Base-by-base conservation (phyloP, 2,797 vertebrate species). In the Poecilia gillii region DNA sequence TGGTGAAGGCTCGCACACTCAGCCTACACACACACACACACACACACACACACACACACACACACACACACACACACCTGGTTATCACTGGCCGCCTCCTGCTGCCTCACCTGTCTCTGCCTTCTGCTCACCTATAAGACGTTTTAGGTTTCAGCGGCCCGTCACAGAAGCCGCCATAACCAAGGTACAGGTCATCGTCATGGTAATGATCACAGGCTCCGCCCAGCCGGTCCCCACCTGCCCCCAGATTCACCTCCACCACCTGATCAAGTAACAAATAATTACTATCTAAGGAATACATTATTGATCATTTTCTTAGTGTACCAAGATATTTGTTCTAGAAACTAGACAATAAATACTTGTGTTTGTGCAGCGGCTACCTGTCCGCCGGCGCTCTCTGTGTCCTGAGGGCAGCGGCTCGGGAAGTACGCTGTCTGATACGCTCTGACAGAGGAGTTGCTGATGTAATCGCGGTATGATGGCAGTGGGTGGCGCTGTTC, bases 361-460 rank as follows among this genome's bases (percentile, higher is more conserved):
- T 23, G 49, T 51, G 49, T 8, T 8, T 51, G 8, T 66, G 9
- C 36, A 39, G 28, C 7, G 14, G 39, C 1, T 45, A 93, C 93
- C 92, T 94, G 92, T 74, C 64, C 88, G 0, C 81, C 64, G 0
- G 85, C 3, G 23, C 88, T 78, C 68, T 97, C 96, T 1, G 93
- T 88, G 77, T 95, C 96, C 91, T 96, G 97, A 0, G 95, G 88
- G 74, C 98, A 99, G 90, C 94, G 96, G 89, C 97, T 99, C 87
- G 95, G 87, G 92, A 99, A 99, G 89, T 97, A 98, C 75, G 95
- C 93, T 0, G 97, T 99, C 93, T 99, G 98, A 89, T 99, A 99
- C 47, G 95, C 94, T 68, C 89, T 93, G 87, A 99, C 86, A 0
- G 98, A 98, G 49, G 94, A 87, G 6, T 99, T 99, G 81, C 83